phyloP scores from a whole-genome alignment of 2,888 invertebrate species.

The Capitulum mitella region DNA sequence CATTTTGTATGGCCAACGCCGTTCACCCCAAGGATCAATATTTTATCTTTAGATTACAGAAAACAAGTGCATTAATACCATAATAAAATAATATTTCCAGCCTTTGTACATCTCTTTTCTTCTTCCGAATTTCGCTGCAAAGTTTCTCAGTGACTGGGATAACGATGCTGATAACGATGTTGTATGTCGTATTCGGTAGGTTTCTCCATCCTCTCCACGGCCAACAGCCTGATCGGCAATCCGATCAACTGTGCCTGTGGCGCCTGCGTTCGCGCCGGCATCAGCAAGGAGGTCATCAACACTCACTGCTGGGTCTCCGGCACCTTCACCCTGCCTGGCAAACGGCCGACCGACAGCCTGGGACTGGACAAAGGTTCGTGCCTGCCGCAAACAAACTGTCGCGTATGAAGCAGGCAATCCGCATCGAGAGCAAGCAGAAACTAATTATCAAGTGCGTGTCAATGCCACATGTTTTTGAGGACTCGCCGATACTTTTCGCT shows the following conservation, averaged over 20 bases:
- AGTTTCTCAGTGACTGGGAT: too few relatives aligned
- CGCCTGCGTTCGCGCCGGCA: background rate
- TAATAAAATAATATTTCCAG: too few relatives aligned
- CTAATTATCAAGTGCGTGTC: background rate
- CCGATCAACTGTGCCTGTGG: slow-evolving; percentile 12
- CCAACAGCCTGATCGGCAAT: slow-evolving; percentile 21
- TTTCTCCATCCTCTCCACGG: background rate
- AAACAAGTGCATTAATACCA: too few relatives aligned
- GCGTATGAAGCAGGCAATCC: too few relatives aligned
- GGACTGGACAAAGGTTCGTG: background rate
- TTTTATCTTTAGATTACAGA: too few relatives aligned
- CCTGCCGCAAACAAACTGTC: background rate
- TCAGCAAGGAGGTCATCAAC: slow-evolving; percentile 32
- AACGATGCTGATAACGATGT: background rate
- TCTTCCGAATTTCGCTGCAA: too few relatives aligned
- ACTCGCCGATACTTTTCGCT: too few relatives aligned
- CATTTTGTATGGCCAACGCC: too few relatives aligned
- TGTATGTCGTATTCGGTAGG: background rate
- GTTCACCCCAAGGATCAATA: too few relatives aligned
- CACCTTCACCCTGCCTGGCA: slow-evolving; percentile 28
- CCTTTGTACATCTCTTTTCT: too few relatives aligned
- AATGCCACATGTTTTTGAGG: background rate
- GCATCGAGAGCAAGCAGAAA: too few relatives aligned
- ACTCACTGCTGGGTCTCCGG: slow-evolving; percentile 32
- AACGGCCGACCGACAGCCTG: background rate